A percentile compares a stretch with the other conserved stretches of the same genome.
Conservation (phyloP, 2,888 invertebrate genomes). For the Adelphocoris suturalis region DNA sequence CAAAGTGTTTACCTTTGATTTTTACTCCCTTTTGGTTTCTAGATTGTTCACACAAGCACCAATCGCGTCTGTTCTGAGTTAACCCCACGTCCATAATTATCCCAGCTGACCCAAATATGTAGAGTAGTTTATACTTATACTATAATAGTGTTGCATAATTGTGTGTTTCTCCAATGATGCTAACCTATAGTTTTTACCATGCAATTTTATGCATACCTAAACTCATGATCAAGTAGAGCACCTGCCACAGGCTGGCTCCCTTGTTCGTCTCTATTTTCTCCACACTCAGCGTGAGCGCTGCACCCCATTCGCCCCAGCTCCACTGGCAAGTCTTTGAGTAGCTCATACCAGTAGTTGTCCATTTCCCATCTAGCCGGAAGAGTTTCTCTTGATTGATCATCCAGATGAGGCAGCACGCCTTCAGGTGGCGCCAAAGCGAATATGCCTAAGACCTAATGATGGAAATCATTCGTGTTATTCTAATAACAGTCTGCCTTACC, state of each 20-base stretch:
- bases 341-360: constrained; percentile 67
- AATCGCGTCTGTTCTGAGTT: no score
- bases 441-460: constrained; percentile 28
- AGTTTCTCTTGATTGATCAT: constrained; percentile 11
- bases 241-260: constrained; percentile 70
- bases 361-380: constrained; percentile 69
- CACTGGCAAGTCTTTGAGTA: constrained; percentile 54
- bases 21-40: no score
- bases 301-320: constrained; percentile 67
- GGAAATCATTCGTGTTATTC: no score
- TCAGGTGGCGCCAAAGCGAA: constrained; percentile 57
- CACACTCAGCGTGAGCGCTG: constrained; percentile 64
- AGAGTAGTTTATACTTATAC: no score
- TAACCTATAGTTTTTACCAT: no score
- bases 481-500: no score
- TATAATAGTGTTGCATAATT: no score
- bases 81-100: no score
- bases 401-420: constrained; percentile 62
- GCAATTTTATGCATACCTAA: constrained; percentile 41
- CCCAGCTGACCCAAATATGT: no score
- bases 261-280: constrained; percentile 66
- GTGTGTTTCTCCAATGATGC: no score
- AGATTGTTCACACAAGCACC: no score
- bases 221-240: constrained; percentile 72
- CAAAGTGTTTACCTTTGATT: no score